Evolutionary conservation across 2,113 vertebrate genomes (phyloP), one percentile per base, ranked within the genome.

Genomic region (Isurus oxyrinchus): DNA sequence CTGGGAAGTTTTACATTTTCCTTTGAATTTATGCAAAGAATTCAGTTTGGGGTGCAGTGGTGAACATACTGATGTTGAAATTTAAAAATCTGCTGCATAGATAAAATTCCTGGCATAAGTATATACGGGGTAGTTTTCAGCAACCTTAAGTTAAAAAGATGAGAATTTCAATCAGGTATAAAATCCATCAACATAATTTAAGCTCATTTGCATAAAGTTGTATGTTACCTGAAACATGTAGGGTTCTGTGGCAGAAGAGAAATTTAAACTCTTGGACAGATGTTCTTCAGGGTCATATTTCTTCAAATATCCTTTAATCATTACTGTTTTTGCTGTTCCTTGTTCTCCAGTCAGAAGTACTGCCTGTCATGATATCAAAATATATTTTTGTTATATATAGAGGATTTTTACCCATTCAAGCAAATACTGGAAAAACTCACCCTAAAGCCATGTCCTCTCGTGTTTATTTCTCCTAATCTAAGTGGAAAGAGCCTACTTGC

Each of bases 211-310:
- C 0, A 94, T 63, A 59, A 81, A 66, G 8, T 2, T 44, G 23
- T n/a, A 44, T 96, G 97, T 97, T 94, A 98, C 98, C 98, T 98
- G 98, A 97, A 98, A 98, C 98, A 98, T 98, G 53, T 97, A 97
- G 63, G 98, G 98, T 96, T 98, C 98, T 88, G 98, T 98, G 96
- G 98, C 98, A 97, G 98, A 98, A 5, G 98, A 98, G 97, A 98
- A 98, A 96, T 98, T 98, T 0, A 98, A 96, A 96, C 96, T 79
- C 97, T 98, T 98, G 96, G 98, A 98, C 35, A 98, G 96, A 31
- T 98, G 98, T 53, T 97, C 53, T 97, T 98, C 98, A 40, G 98
- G 97, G 76, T 98, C 97, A 4, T 98, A 98, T 96, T 97, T 98
- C 97, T 98, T 98, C 97, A 98, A 11, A 96, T 98, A 98, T 1